phyloP scores from a whole-genome alignment of 2,797 vertebrate species.

The Cyclopterus lumpus region DNA sequence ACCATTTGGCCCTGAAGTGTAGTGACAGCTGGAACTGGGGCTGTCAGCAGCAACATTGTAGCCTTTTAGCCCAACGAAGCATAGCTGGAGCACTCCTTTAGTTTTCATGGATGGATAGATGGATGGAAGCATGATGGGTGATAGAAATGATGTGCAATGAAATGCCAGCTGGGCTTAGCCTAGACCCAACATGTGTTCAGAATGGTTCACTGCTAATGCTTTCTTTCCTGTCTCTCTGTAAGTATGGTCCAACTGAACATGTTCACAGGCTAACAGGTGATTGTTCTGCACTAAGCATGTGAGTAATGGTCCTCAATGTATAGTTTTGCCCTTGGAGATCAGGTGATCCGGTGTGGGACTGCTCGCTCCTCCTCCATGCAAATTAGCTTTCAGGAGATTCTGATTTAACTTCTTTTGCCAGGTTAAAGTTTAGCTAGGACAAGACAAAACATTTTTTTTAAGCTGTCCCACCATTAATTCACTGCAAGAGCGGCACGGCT shows the following conservation, averaged over 20 bases:
- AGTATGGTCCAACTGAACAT: neutral
- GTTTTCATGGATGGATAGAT: conserved; percentile 40
- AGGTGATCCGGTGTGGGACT: neutral
- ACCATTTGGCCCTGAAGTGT: conserved; percentile 28
- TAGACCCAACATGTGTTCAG: neutral
- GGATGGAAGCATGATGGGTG: conserved; percentile 16
- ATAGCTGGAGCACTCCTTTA: conserved; percentile 31
- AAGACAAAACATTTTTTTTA: neutral
- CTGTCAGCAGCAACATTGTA: conserved; percentile 38
- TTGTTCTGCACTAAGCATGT: neutral
- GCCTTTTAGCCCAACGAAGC: conserved; percentile 47
- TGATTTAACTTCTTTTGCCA: neutral
- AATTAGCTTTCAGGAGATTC: neutral
- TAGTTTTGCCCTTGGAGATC: neutral
- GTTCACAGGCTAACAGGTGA: neutral
- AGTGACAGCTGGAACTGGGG: conserved; percentile 37
- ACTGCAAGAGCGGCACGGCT: neutral
- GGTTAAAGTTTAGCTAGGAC: neutral
- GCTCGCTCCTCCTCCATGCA: neutral
- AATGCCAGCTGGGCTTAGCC: conserved; percentile 19
- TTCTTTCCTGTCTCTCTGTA: neutral
- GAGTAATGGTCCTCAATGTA: neutral
- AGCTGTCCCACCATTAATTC: neutral
- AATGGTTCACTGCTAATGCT: neutral
- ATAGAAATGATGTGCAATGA: conserved; percentile 14